phyloP scores from a whole-genome alignment of 2,113 vertebrate species.

The Thymallus thymallus region DNA sequence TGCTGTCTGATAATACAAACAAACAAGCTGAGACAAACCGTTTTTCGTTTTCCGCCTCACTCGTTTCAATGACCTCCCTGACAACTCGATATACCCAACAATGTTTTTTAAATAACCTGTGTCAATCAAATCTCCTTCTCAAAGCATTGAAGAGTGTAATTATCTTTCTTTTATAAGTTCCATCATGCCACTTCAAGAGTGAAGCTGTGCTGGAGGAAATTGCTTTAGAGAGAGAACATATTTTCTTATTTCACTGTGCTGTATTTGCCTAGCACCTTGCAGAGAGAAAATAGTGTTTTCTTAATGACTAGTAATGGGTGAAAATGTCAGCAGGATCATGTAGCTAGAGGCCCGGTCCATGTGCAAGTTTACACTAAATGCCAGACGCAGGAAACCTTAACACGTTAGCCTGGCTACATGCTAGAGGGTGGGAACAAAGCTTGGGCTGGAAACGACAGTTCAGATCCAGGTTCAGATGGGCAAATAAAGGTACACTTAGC shows the following conservation, averaged over 20 bases:
- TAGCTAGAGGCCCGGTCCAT: constrained; percentile 33
- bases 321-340: constrained; percentile 54
- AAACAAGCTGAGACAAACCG: constrained; percentile 7
- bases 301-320: constrained; percentile 60
- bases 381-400: constrained; percentile 43
- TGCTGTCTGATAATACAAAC: not conserved
- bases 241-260: constrained; percentile 56
- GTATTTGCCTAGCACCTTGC: constrained; percentile 68
- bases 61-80: constrained; percentile 4
- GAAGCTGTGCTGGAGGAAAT: constrained; percentile 48
- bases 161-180: constrained; percentile 4
- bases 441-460: constrained; percentile 33
- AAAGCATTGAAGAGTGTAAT: not conserved
- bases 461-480: constrained; percentile 59
- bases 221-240: constrained; percentile 44
- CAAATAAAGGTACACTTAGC: constrained; percentile 57
- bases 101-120: not conserved
- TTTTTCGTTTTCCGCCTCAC: constrained; percentile 2
- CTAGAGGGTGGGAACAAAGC: constrained; percentile 45
- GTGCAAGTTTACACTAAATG: not conserved
- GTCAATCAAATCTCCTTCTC: constrained; percentile 13
- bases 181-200: constrained; percentile 16
- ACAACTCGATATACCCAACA: constrained; percentile 6
- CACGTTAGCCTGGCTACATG: not conserved
- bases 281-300: constrained; percentile 64